Evolutionary conservation across 2,888 invertebrate genomes (phyloP).

Genomic region (Notodonta dromedarius): DNA sequence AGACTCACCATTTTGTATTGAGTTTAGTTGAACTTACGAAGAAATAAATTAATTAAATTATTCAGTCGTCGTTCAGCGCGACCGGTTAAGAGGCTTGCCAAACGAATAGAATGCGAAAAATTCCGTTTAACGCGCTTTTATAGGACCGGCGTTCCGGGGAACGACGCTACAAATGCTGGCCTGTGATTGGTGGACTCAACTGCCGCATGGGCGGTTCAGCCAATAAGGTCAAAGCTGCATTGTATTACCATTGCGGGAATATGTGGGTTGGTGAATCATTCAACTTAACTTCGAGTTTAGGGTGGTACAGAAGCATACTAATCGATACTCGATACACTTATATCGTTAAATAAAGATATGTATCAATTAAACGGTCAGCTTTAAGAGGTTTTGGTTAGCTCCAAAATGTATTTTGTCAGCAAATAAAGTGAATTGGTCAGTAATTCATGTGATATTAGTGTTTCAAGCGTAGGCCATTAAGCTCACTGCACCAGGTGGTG

Average conservation of each 20-base stretch:
- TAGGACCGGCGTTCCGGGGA: constrained; percentile 76
- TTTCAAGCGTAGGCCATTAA: no score
- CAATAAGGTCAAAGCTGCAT: constrained; percentile 75
- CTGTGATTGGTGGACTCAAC: constrained; percentile 75
- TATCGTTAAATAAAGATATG: no score
- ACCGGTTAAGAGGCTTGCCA: constrained; percentile 88
- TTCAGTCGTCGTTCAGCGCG: constrained; percentile 84
- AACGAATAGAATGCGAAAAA: constrained; percentile 84
- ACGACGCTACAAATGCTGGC: constrained; percentile 71
- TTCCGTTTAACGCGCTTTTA: constrained; percentile 82
- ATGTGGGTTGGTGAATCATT: constrained; percentile 74
- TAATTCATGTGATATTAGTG: no score
- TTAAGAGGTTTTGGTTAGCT: no score
- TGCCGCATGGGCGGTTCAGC: constrained; percentile 75
- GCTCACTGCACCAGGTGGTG: no score
- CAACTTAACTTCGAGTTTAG: constrained; percentile 42
- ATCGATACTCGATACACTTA: constrained; percentile 7
- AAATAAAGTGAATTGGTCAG: no score
- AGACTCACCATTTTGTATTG: constrained; percentile 80
- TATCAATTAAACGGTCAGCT: no score
- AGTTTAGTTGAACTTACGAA: constrained; percentile 78
- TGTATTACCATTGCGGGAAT: constrained; percentile 81
- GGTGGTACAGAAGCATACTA: constrained; percentile 21
- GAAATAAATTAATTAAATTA: constrained; percentile 70
- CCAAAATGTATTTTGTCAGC: no score